Base-by-base conservation (phyloP, 2,113 vertebrate species). In the human region DNA sequence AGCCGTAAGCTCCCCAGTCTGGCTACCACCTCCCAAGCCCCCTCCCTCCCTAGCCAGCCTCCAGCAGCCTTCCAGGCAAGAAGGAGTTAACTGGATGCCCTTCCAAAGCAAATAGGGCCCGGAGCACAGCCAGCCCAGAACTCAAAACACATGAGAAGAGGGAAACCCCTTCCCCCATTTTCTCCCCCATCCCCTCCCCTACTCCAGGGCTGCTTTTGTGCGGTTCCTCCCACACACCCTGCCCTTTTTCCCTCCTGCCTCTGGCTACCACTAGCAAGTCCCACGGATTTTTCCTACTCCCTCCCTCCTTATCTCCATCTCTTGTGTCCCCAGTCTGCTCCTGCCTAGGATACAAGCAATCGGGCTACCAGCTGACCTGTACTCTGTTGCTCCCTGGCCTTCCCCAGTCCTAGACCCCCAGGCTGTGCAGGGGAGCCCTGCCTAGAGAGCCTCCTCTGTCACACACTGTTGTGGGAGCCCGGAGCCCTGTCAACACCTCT, bases 61-160 rank as follows among this genome's bases (percentile, higher is more conserved):
- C 0, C 0, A 43, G 25, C 17, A 0, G 17, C 17, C n/a, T 2
- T 8, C 76, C 59, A 6, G 94, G 61, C 80, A 96, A 92, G 40
- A 96, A 93, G 70, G 96, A 83, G 96, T 96, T 97, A 97, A 97
- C 40, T 13, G 6, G 91, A 64, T 64, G 30, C 80, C 45, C 40
- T 92, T 92, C 93, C 91, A 92, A 87, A 95, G 75, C 84, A 95
- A 95, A 92, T 59, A 86, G 68, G 83, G 78, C 48, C 76, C 70
- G 32, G 81, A 73, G 81, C 79, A 3, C 57, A 94, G 92, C 93
- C 89, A 85, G 93, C 23, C 52, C 88, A 16, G 83, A 96, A 96
- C 95, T 95, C 88, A 89, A 98, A 97, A 90, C 94, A 83, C 81
- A 22, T 75, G 84, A 94, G 76, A 48, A 87, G 45, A 48, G 3